Base-by-base conservation (phyloP, 2,797 vertebrate species). In the Myotis vivesi region DNA sequence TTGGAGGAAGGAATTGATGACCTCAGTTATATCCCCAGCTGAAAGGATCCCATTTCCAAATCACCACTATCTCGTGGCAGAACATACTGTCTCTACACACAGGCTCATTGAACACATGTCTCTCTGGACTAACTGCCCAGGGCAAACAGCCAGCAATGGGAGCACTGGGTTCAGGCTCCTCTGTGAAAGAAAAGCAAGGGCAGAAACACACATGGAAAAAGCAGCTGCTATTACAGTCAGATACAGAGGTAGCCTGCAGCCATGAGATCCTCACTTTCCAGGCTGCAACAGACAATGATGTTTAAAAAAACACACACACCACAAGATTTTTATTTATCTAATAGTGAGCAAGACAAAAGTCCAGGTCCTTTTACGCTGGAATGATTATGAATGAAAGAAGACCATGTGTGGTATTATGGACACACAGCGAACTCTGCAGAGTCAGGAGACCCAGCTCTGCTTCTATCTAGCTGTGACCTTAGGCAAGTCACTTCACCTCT, bases 241-340 rank as follows among this genome's bases (percentile, higher is more conserved):
- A 53, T 72, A 89, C 30, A 57, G 30, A 76, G n/a, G 51, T 75
- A 36, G 44, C 46, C 33, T 80, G 2, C 20, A 87, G 41, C 33
- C 23, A 66, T 7, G 51, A 49, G 62, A 82, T 41, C n/a, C 41
- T 93, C 64, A 41, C 49, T 68, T 75, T 51, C 85, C 44, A 76
- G 75, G 79, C 55, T 77, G 5, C 57, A 71, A 44, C 1, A 41
- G 25, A 90, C 15, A 93, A 55, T 19, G 22, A 69, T 28, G 17
- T 22, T 22, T 84, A 28, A 73, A 92, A 53, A 44, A 68, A 68
- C 25, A 57, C 8, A 49, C 19, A 59, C 11, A 1, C 23, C 33
- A 59, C 23, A 92, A 95, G 93, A 86, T 89, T 88, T 75, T 44
- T 68, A 57, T 83, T 79, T 87, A 80, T 94, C 33, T 89, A 69